Base-by-base conservation (phyloP, 2,113 vertebrate genomes). In the Oryzias curvinotus region DNA sequence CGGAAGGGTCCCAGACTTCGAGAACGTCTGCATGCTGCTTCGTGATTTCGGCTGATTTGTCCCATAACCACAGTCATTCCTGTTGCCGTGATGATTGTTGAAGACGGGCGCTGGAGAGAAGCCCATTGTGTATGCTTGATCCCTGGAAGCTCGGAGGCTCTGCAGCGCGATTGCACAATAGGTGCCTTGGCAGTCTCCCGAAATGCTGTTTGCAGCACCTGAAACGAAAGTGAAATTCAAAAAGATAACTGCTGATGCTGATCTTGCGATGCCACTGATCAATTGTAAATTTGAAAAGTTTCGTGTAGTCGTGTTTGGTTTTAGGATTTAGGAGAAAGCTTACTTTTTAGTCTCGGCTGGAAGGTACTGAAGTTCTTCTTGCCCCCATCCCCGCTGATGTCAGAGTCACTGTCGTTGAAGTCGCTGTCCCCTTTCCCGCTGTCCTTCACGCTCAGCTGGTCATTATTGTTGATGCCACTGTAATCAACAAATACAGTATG, bases 391-490 rank as follows among this genome's bases (percentile, higher is more conserved):
- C 81, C 78, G 15, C 87, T 90, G 71, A 75, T 74, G 64, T 88
- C 78, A 8, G 88, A 93, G 81, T 89, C 86, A 7, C 87, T 92
- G 77, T 91, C 92, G 48, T 92, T 95, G 80, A 88, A 92, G 81
- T 93, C 90, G 23, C 90, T 90, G 71, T 93, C 88, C 80, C 90
- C 80, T 93, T 91, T 92, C 15, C 90, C 90, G 14, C 88, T 93
- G 85, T 90, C 92, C 86, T 93, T 94, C 86, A 91, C 50, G 57
- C 87, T 92, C 85, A 90, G 81, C 77, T 94, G 92, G 82, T 92
- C 90, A 12, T 84, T 75, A 87, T 78, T 85, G 72, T 72, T 90
- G 73, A 73, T 82, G 67, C 71, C 82, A 67, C 91, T 92, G 82
- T 44, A 83, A 85, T 85, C 80, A 86, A 72, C 80, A 84, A 69